phyloP scores from a whole-genome alignment of 2,888 invertebrate genomes.

The Volucella inanis region DNA sequence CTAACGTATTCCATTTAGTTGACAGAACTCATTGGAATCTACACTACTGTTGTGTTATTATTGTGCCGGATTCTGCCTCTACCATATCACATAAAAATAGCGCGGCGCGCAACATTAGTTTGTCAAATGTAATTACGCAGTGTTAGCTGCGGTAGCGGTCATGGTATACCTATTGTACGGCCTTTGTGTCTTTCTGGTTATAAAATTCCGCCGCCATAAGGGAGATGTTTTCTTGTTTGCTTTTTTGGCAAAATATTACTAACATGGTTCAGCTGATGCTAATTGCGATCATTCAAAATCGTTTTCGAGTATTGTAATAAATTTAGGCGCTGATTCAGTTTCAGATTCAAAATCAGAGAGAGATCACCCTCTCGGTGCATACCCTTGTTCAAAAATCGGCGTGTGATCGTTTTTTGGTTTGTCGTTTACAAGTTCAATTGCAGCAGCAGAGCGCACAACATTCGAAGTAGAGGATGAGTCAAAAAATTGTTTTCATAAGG shows the following conservation, averaged over 20 bases:
- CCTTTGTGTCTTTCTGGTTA: slow-evolving; percentile 41
- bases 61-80: slow-evolving; percentile 44
- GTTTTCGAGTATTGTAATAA: slow-evolving; percentile 64
- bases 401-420: slow-evolving; percentile 35
- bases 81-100: slow-evolving; percentile 66
- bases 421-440: slow-evolving; percentile 5
- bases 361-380: slow-evolving; percentile 26
- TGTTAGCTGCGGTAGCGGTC: slow-evolving; percentile 18
- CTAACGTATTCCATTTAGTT: too few species aligned
- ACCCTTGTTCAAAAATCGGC: slow-evolving; percentile 3
- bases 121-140: slow-evolving; percentile 73
- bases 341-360: too few species aligned
- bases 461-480: slow-evolving; percentile 32
- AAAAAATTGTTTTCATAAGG: slow-evolving; percentile 46
- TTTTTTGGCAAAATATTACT: slow-evolving; percentile 44
- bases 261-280: slow-evolving; percentile 59
- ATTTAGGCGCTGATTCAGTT: slow-evolving; percentile 66
- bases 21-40: too few species aligned
- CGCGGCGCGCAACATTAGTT: slow-evolving; percentile 54
- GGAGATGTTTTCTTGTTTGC: slow-evolving; percentile 7
- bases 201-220: slow-evolving; percentile 56
- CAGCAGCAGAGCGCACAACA: too few species aligned
- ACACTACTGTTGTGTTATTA: slow-evolving; percentile 32
- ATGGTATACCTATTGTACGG: background rate
- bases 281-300: slow-evolving; percentile 72